A percentile compares a stretch with the other conserved stretches of the same genome.
These are phyloP conservation scores for Rhabdomys pumilio DNA, from an alignment of 2,797 vertebrate species.

Conservation along the genomic window DNA sequence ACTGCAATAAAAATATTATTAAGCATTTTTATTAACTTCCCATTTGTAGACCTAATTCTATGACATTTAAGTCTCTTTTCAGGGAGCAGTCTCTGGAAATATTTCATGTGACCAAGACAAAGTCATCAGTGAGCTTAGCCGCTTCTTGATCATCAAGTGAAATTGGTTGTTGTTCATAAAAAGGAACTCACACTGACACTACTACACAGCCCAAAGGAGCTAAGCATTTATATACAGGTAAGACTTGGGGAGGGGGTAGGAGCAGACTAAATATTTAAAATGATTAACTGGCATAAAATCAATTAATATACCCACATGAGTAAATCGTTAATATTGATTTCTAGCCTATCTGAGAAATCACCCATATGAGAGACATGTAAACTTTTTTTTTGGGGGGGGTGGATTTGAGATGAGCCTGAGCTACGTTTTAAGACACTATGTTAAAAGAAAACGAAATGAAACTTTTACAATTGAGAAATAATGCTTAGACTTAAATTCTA, in stretches of 20 bases:
- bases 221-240: constrained; percentile 45
- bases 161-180: constrained; percentile 31
- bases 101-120: constrained; percentile 29
- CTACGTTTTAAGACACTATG: background rate
- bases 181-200: constrained; percentile 56
- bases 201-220: constrained; percentile 53
- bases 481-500: constrained; percentile 51
- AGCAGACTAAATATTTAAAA: background rate
- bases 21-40: constrained; percentile 56
- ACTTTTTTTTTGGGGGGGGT: background rate
- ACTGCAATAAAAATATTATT: constrained; percentile 42
- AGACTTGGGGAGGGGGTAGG: background rate
- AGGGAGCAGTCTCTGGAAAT: constrained; percentile 22
- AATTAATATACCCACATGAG: background rate
- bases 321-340: constrained; percentile 3
- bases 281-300: background rate
- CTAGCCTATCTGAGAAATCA: constrained; percentile 56
- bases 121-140: background rate
- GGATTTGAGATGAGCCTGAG: background rate
- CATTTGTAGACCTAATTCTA: constrained; percentile 38
- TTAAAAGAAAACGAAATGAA: background rate
- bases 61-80: constrained; percentile 57
- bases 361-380: background rate
- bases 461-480: constrained; percentile 27
- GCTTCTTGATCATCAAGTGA: constrained; percentile 53